Conservation (phyloP, 2,888 invertebrate species). For the Polymixis lichenea region DNA sequence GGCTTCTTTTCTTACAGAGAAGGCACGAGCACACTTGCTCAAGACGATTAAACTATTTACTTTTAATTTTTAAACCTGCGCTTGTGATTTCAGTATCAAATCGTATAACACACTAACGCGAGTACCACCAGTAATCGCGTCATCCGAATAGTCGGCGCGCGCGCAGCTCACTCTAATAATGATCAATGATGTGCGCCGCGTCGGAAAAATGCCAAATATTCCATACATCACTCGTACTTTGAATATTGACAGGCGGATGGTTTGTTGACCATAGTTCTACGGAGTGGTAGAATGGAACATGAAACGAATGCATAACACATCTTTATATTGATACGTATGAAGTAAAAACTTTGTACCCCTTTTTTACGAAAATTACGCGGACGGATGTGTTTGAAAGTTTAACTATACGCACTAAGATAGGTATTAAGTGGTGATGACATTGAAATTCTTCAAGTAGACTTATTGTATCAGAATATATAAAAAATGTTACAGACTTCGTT, state of each 20-base stretch:
- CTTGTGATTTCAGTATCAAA: constrained; percentile 31
- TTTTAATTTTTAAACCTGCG: too few species aligned
- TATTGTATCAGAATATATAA: background rate
- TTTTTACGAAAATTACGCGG: too few species aligned
- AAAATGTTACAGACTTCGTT: background rate
- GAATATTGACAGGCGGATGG: constrained; percentile 86
- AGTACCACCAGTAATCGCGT: constrained; percentile 69
- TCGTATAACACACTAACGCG: constrained; percentile 35
- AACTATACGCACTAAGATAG: too few species aligned
- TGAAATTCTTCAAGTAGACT: background rate
- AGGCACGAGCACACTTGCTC: too few species aligned
- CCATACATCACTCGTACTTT: constrained; percentile 88
- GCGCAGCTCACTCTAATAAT: constrained; percentile 85
- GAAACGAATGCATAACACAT: background rate
- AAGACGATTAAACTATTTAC: too few species aligned
- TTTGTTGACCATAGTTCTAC: constrained; percentile 70
- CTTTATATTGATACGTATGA: too few species aligned
- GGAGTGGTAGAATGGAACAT: constrained; percentile 45
- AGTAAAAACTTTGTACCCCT: too few species aligned
- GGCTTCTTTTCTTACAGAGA: too few species aligned
- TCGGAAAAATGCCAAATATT: constrained; percentile 88
- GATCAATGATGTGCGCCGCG: constrained; percentile 84
- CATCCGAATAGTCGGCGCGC: constrained; percentile 71
- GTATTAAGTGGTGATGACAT: background rate
- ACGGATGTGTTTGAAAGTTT: too few species aligned